Conservation (phyloP, 2,797 vertebrate genomes). For the Coregonus suidteri region DNA sequence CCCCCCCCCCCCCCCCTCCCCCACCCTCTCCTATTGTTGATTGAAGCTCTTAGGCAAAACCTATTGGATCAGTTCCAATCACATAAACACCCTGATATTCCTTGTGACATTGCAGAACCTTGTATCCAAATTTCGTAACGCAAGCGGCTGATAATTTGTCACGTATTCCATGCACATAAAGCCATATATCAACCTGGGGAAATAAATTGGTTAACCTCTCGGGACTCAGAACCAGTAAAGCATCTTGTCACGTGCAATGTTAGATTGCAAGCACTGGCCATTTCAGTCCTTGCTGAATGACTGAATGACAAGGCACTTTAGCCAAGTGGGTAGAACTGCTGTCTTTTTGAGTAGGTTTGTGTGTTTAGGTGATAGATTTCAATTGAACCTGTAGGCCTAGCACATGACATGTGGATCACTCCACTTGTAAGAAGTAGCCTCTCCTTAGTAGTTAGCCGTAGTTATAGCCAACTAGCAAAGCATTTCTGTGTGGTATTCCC, state of each 20-base stretch:
- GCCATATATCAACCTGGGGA: conserved; percentile 29
- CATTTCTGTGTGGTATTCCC: conserved; percentile 18
- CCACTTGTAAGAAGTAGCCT: neutral
- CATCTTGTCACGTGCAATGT: conserved; percentile 12
- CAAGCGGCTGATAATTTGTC: conserved; percentile 32
- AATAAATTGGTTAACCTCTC: neutral
- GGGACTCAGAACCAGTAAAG: conserved; percentile 18
- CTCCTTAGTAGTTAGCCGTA: no score
- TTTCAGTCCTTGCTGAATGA: neutral
- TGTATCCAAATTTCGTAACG: conserved; percentile 19
- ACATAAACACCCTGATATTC: conserved; percentile 37
- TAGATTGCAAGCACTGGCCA: conserved; percentile 31
- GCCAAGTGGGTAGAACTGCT: conserved; percentile 19
- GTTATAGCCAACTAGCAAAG: neutral
- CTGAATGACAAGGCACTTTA: conserved; percentile 11
- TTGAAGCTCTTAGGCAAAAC: conserved; percentile 35
- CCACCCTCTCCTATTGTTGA: neutral
- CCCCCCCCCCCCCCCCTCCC: neutral
- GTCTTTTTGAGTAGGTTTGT: conserved; percentile 4
- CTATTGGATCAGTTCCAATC: conserved; percentile 33
- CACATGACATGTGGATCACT: neutral
- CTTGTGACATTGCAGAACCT: conserved; percentile 29
- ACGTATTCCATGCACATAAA: conserved; percentile 19
- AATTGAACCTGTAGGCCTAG: neutral
- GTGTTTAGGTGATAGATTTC: neutral